Conservation (phyloP, 2,888 invertebrate species). For the Argynnis bischoffii region DNA sequence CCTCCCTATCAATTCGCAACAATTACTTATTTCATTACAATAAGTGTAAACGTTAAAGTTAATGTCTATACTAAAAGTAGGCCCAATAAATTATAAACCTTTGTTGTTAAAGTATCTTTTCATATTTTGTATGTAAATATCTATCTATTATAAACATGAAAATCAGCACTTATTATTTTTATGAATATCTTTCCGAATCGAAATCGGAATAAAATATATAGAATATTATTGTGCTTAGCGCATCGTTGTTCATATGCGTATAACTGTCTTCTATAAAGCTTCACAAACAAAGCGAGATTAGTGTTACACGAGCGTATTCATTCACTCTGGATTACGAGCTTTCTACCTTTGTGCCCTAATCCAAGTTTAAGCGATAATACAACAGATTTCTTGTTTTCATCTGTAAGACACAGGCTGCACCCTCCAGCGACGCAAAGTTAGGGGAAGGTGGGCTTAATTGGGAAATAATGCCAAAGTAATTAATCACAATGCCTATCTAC, state of each 20-base stretch:
- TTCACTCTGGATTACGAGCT: constrained; percentile 57
- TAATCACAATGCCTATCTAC: constrained; percentile 64
- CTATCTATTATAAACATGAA: no score
- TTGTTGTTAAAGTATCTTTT: no score
- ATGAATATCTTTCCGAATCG: not conserved
- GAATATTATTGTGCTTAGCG: not conserved
- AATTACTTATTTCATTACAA: constrained; percentile 74
- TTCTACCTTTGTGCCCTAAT: constrained; percentile 58
- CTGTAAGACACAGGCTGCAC: constrained; percentile 49
- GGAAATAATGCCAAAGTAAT: constrained; percentile 79
- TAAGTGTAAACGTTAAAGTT: constrained; percentile 46
- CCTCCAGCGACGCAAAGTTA: constrained; percentile 61
- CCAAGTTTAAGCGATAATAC: constrained; percentile 64
- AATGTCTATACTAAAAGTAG: not conserved
- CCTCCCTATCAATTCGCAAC: constrained; percentile 51
- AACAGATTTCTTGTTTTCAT: constrained; percentile 69
- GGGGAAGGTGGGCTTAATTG: constrained; percentile 79
- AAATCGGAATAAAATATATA: constrained; percentile 8
- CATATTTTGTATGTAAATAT: no score
- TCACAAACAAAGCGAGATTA: constrained; percentile 26
- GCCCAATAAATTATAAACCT: no score
- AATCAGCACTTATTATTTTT: not conserved
- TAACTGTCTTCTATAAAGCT: constrained; percentile 16
- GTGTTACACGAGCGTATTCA: constrained; percentile 32
- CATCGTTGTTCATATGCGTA: constrained; percentile 3